phyloP scores from a whole-genome alignment of 2,113 vertebrate species.

The Dolichallabes microphthalmus region DNA sequence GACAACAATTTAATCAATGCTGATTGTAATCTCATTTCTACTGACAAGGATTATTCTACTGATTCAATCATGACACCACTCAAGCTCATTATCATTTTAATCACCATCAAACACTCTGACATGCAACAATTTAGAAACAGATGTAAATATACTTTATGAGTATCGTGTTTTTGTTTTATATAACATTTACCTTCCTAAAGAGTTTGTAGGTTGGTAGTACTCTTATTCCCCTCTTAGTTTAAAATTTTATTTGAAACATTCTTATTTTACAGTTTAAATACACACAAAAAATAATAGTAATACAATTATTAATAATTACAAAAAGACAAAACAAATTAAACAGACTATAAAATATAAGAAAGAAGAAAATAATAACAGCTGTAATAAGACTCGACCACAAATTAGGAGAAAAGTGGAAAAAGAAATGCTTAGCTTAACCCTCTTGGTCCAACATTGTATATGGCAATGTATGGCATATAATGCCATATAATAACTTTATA shows the following conservation, averaged over 20 bases:
- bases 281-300: not conserved
- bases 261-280: not conserved
- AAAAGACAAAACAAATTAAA: not conserved
- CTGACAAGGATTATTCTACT: not conserved
- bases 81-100: not conserved
- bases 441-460: not conserved
- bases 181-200: not conserved
- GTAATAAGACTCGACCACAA: not conserved
- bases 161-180: not conserved
- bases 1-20: not conserved
- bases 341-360: not conserved
- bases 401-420: not conserved
- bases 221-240: no score
- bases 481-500: not conserved
- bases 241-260: not conserved
- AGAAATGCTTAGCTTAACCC: not conserved
- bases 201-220: not conserved
- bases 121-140: not conserved
- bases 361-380: not conserved
- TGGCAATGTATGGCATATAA: not conserved
- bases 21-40: not conserved
- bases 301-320: not conserved
- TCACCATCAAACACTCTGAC: not conserved
- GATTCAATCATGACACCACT: not conserved
- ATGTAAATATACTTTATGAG: not conserved